Evolutionary conservation across 2,797 vertebrate genomes (phyloP).

Genomic region (Oophaga sylvatica): DNA sequence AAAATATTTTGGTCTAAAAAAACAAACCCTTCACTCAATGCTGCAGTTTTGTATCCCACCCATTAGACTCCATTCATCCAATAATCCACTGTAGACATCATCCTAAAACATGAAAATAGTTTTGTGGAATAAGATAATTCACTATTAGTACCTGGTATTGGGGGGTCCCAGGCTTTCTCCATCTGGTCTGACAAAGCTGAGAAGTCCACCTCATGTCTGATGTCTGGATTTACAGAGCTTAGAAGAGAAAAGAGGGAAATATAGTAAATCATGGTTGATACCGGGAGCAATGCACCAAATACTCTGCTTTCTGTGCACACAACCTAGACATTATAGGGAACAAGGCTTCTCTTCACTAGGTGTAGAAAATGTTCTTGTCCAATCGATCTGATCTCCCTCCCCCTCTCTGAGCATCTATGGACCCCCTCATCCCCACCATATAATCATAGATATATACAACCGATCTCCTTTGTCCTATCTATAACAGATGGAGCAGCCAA

Average conservation of each 20-base stretch:
- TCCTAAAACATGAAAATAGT: not conserved
- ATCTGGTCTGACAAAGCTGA: not conserved
- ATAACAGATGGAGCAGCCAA: conserved; percentile 55
- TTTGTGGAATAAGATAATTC: not conserved
- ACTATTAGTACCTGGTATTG: not conserved
- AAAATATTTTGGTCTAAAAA: no score
- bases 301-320: not conserved
- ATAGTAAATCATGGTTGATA: not conserved
- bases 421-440: not conserved
- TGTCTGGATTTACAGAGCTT: not conserved
- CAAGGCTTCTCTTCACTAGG: not conserved
- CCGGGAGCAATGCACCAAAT: not conserved
- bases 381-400: conserved; percentile 43
- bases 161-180: not conserved
- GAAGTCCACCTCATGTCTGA: not conserved
- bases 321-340: not conserved
- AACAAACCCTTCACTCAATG: not conserved
- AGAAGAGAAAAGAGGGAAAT: not conserved
- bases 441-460: conserved; percentile 42
- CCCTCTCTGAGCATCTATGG: conserved; percentile 29
- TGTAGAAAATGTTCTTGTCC: not conserved
- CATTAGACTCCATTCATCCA: not conserved
- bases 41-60: not conserved
- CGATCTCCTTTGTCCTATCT: conserved; percentile 43
- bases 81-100: not conserved